Base-by-base conservation (phyloP, 2,797 vertebrate species). In the Hypotaenidia okinawae region DNA sequence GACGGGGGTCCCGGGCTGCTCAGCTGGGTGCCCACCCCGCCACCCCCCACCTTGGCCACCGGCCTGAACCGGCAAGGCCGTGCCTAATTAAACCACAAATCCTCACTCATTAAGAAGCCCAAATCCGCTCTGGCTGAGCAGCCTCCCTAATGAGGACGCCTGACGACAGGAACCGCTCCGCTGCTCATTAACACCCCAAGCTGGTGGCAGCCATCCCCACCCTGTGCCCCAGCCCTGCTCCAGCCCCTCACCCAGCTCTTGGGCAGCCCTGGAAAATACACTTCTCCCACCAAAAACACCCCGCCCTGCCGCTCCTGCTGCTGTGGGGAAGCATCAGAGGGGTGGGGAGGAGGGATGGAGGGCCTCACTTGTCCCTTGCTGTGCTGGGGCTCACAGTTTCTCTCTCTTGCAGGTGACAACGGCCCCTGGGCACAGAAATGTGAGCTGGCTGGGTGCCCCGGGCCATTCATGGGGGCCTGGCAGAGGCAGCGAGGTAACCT, bases 371-470 rank as follows among this genome's bases (percentile, higher is more conserved):
- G 22, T 63, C 68, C 7, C 22, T 39, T 1, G 0, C 5, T 45
- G 18, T 45, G 16, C 11, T 28, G 80, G 51, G 15, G 4, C 75
- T 95, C 73, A 49, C 1, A 24, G 68, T 57, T 87, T 88, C 58
- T 93, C 58, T 95, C 87, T 63, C 87, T 96, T 93, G 63, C 96
- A 99, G 99, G 99, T 89, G 99, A 99, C 98, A 99, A 99, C 1
- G 99, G 99, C 8, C 99, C 99, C 0, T 99, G 99, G 99, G 98
- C 99, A 43, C 97, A 99, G 98, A 99, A 99, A 97, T 99, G 99
- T 35, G 98, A 99, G 94, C 99, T 99, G 87, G 98, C 99, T 5
- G 99, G 99, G 94, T 98, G 97, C 47, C 92, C 97, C 18, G 99
- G 99, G 16, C 99, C 99, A 0, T 99, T 99, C 66, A 43, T 90